Evolutionary conservation across 64 coral and sea anemone species (phyloP), one percentile per base, ranked within the genome.

Genomic region (Porites australiensis): DNA sequence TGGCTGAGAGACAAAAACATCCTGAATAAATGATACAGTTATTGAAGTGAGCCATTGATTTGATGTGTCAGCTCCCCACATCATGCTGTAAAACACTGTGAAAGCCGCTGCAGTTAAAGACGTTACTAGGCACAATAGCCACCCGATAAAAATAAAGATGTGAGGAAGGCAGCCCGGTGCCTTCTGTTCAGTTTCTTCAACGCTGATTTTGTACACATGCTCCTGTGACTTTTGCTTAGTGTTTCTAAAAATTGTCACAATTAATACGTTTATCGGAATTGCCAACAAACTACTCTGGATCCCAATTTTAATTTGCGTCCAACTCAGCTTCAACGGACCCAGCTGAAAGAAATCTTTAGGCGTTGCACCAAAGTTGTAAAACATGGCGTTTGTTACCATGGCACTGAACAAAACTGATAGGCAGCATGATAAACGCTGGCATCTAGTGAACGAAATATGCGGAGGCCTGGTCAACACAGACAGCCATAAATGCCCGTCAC

Each of bases 331-430:
- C 14, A 97, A 87, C 51, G 91, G 92, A 8, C 95, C 95, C 62
- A 97, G 60, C 47, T 94, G 82, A 69, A 97, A 93, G 13, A 87
- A 67, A 50, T 97, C 92, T 67, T 89, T 88, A 37, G 92, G 67
- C 47, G 69, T 19, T 4, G 74, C 54, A 9, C 95, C 95, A 52
- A 97, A 97, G 20, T 89, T 77, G 68, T 97, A 97, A 91, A 97
- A 97, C 95, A 97, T 97, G 47, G 92, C 95, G 44, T 94, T 97
- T 10, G 92, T 94, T 18, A 97, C 88, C 95, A 97, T 97, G 14
- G 95, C 77, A 50, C 88, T 88, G 62, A 97, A 91, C 54, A 97
- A 44, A 5, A 97, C 74, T 57, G 92, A 94, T 19, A 97, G 64
- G 74, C 95, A 97, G 65, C 95, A 94, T 11, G 95, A 89, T 58